Evolutionary conservation across 2,888 invertebrate genomes (phyloP).

Genomic region (Temnothorax unifasciatus): DNA sequence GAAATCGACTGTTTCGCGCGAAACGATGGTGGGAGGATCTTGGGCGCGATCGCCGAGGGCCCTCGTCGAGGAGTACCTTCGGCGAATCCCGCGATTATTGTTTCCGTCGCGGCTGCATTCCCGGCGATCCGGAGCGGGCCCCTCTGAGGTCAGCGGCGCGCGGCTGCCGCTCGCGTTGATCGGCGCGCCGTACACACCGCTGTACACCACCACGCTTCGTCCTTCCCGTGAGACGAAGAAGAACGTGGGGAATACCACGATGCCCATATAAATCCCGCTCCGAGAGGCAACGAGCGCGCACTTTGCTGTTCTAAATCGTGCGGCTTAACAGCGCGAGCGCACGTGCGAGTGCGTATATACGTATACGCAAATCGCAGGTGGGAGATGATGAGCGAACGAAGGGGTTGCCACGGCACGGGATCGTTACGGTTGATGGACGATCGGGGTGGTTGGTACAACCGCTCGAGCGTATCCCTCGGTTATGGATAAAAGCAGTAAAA

Average conservation of each 20-base stretch:
- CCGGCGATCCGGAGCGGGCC: constrained; percentile 56
- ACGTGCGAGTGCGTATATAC: constrained; percentile 19
- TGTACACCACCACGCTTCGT: constrained; percentile 11
- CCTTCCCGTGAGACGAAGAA: constrained; percentile 35
- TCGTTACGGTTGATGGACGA: constrained; percentile 44
- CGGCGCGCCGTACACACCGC: background rate
- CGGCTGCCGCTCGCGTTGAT: background rate
- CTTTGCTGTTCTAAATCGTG: constrained; percentile 32
- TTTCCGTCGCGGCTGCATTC: constrained; percentile 62
- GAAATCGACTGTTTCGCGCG: background rate
- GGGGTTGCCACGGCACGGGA: background rate
- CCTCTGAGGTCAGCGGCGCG: constrained; percentile 67
- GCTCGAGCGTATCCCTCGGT: background rate
- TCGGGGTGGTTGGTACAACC: constrained; percentile 15
- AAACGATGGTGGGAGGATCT: background rate
- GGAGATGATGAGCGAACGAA: background rate
- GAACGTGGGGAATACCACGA: constrained; percentile 8
- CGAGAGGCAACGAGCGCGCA: background rate
- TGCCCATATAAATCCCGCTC: constrained; percentile 45
- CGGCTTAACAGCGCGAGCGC: background rate
- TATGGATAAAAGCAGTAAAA: background rate
- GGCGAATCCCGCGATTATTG: constrained; percentile 60
- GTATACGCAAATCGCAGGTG: constrained; percentile 10
- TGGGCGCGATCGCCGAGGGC: background rate
- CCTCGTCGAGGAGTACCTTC: background rate